These are phyloP conservation scores for Pentalonia nigronervosa DNA, from an alignment of 1,140 invertebrate genomes.

Conservation along the genomic window DNA sequence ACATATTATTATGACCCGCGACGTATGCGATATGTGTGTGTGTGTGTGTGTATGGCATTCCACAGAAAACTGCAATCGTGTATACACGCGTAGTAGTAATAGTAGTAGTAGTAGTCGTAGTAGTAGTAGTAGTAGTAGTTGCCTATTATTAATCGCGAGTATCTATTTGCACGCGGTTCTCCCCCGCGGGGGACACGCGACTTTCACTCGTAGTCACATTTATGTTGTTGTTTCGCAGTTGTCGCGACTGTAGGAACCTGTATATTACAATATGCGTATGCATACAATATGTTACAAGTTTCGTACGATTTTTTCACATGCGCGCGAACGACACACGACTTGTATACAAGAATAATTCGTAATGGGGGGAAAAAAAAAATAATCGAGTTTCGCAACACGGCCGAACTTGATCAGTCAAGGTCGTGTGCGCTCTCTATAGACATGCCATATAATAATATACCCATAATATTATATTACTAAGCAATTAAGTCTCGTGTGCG, in stretches of 20 bases:
- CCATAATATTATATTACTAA: not conserved
- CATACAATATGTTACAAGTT: not conserved
- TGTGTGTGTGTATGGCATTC: not conserved
- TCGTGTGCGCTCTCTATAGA: not conserved
- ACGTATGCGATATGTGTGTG: not conserved
- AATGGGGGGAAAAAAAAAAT: not conserved
- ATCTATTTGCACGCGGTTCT: not conserved
- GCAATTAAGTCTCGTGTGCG: not conserved
- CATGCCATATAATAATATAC: not conserved
- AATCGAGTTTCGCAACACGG: not conserved
- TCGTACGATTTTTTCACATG: not conserved
- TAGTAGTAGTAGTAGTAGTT: no score
- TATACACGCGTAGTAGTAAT: no score
- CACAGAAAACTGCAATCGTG: not conserved
- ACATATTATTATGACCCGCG: not conserved
- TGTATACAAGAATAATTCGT: not conserved
- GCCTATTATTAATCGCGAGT: not conserved
- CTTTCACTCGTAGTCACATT: not conserved
- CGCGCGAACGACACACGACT: not conserved
- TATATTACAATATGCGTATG: no score
- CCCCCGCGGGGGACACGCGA: not conserved
- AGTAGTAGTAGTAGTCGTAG: not conserved
- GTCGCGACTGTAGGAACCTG: no score
- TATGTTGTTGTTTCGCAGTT: not conserved
- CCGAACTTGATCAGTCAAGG: slow-evolving; percentile 4